These are phyloP conservation scores for Echeneis naucrates DNA, from an alignment of 2,797 vertebrate species.

Conservation along the genomic window DNA sequence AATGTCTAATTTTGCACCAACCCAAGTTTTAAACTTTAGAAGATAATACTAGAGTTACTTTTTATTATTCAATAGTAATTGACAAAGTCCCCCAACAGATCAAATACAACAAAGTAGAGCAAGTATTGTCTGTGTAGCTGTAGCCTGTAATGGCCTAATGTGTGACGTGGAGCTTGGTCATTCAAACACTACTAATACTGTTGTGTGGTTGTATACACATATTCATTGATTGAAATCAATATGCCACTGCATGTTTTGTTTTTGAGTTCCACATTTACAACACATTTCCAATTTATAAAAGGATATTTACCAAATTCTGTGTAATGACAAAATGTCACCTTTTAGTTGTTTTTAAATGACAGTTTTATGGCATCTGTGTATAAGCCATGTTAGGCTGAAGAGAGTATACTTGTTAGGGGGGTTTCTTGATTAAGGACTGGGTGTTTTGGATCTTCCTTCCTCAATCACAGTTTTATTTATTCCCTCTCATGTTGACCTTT, in stretches of 20 bases:
- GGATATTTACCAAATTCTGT: neutral
- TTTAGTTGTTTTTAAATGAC: neutral
- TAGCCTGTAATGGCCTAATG: neutral
- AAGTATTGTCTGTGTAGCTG: slow-evolving; percentile 17
- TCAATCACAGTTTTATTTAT: neutral
- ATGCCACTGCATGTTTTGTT: neutral
- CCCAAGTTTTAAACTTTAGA: slow-evolving; percentile 16
- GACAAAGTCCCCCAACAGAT: neutral
- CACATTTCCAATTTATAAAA: neutral
- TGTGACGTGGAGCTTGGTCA: neutral
- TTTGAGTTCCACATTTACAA: slow-evolving; percentile 1
- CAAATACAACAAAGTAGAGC: neutral
- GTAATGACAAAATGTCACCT: neutral
- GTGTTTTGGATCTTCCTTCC: neutral
- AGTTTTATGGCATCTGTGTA: neutral
- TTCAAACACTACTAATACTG: neutral
- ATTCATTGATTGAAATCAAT: neutral
- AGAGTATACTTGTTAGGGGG: neutral
- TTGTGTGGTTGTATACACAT: neutral
- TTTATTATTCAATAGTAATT: slow-evolving; percentile 1
- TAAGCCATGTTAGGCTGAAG: neutral
- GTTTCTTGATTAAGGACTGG: slow-evolving; percentile 1
- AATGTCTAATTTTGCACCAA: slow-evolving; percentile 34
- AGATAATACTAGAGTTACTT: neutral
- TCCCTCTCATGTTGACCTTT: neutral